Evolutionary conservation across 1,140 invertebrate genomes (phyloP), one percentile per base, ranked within the genome.

Genomic region (Hycleus phaleratus): DNA sequence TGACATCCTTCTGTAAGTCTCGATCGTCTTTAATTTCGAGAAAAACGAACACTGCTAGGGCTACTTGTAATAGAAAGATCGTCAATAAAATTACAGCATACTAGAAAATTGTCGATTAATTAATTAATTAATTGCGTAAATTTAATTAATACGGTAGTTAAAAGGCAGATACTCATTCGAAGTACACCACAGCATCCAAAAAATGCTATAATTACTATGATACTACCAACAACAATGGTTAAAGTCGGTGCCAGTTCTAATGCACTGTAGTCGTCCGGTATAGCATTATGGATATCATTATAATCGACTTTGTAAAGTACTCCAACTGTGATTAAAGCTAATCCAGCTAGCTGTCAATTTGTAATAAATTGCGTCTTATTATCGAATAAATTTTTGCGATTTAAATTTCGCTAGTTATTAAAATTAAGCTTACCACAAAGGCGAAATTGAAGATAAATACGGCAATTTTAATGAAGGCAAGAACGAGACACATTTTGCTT

Each of bases 171-270:
- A 26, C 51, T 53, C n/a, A 38, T 82, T 60, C 73, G 78, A 12
- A 81, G 60, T 0, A 82, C 82, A 5, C 83, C 83, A 54, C 77
- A 84, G 60, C 81, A 84, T 56, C 83, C 83, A 54, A 82, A 77
- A 63, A 82, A 81, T 3, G 81, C 77, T 18, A 83, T 81, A 25
- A 81, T 38, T 49, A 82, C 79, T 18, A 82, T 71, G 6, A 82
- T 65, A 32, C 66, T 26, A 2, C 51, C 51, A 3, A 46, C 11
- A 8, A 53, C 51, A 25, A 53, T 46, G 2, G 51, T 53, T 12
- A 53, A 12, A 40, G 46, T 53, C 1, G 51, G 51, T 4, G 46
- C 46, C 10, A 53, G 9, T 12, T 53, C 38, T 7, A 53, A 26
- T 3, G 44, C 4, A 24, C 9, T 12, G n/a, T 53, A 53, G 38